A percentile compares a stretch with the other conserved stretches of the same genome.
Evolutionary conservation across 2,888 invertebrate genomes (phyloP).

Genomic region (Psylliodes chrysocephalus): DNA sequence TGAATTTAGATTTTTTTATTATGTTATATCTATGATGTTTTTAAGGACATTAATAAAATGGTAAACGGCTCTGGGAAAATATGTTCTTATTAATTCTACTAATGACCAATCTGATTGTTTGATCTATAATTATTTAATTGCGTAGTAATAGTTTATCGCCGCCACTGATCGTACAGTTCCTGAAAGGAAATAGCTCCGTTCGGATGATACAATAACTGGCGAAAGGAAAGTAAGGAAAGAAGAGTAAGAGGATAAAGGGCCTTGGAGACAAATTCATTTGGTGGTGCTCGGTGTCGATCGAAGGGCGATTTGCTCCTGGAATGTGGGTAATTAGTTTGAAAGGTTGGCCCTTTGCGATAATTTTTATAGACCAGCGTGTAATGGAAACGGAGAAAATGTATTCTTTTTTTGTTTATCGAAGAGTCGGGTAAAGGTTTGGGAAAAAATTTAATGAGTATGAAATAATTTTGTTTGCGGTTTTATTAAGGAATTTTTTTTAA

Average conservation of each 20-base stretch:
- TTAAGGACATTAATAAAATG: too few species aligned
- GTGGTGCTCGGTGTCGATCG: constrained; percentile 20
- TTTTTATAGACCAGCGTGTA: constrained; percentile 19
- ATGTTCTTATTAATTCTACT: too few species aligned
- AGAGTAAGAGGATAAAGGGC: constrained; percentile 22
- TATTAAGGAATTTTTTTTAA: too few species aligned
- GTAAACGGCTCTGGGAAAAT: too few species aligned
- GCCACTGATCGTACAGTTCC: background rate
- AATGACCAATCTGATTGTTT: too few species aligned
- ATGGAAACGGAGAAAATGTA: background rate
- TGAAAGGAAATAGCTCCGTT: constrained; percentile 34
- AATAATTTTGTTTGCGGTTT: too few species aligned
- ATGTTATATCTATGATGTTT: too few species aligned
- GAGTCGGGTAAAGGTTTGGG: too few species aligned
- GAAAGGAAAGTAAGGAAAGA: constrained; percentile 19
- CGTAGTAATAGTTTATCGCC: too few species aligned
- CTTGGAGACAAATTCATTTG: constrained; percentile 29
- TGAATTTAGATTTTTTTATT: too few species aligned
- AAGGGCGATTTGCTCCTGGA: constrained; percentile 25
- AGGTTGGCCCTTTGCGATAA: constrained; percentile 23
- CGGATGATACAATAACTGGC: constrained; percentile 34
- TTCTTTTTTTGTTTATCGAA: background rate
- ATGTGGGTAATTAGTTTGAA: constrained; percentile 32
- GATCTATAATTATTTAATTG: too few species aligned
- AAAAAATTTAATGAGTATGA: too few species aligned